Conservation (phyloP, 2,797 vertebrate species). For the Anas flavirostris region DNA sequence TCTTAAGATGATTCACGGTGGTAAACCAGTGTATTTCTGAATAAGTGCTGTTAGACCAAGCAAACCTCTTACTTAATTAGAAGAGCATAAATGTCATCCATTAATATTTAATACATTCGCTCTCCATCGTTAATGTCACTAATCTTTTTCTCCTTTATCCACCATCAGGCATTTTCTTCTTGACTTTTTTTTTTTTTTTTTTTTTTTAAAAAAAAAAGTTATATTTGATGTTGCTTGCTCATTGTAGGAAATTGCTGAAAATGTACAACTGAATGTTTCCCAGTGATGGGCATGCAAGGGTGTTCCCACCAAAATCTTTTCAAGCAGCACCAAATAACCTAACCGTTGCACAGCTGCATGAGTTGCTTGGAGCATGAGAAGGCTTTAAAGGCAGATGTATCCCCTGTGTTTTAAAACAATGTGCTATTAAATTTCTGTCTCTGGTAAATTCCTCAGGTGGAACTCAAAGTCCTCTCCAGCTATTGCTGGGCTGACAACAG, state of each 20-base stretch:
- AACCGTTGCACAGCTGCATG: background rate
- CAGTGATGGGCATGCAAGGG: background rate
- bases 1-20: background rate
- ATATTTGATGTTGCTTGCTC: background rate
- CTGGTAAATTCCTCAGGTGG: background rate
- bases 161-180: background rate
- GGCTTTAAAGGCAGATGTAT: background rate
- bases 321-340: background rate
- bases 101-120: background rate
- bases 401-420: background rate
- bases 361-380: background rate
- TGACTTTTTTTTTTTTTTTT: background rate
- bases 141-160: background rate
- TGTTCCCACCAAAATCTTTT: background rate
- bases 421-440: background rate
- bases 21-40: background rate
- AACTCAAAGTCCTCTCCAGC: background rate
- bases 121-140: background rate
- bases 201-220: background rate
- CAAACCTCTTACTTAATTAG: background rate
- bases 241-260: background rate
- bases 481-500: background rate
- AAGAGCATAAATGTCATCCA: background rate
- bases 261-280: accelerated
- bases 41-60: background rate